Conservation (phyloP, 2,888 invertebrate species). For the Eupeodes luniger region DNA sequence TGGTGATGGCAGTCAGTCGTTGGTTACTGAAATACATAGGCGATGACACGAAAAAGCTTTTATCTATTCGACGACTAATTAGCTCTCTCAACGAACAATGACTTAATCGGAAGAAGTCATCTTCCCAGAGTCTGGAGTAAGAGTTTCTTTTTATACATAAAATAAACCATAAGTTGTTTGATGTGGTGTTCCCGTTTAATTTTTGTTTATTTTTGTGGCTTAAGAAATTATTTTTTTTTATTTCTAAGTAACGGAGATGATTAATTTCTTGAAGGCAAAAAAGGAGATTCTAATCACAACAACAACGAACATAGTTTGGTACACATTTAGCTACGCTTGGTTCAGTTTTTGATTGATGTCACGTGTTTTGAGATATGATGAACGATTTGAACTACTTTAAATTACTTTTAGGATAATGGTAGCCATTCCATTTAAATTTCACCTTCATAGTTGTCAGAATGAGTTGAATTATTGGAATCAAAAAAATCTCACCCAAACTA, state of each 20-base stretch:
- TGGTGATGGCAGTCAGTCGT: neutral
- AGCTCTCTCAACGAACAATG: conserved; percentile 71
- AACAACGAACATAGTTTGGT: conserved; percentile 27
- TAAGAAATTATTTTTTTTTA: conserved; percentile 6
- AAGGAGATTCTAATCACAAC: conserved; percentile 46
- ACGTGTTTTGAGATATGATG: conserved; percentile 10
- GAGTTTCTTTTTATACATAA: neutral
- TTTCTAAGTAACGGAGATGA: conserved; percentile 60
- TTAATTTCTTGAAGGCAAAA: conserved; percentile 64
- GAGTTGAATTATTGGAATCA: neutral
- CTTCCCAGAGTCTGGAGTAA: conserved; percentile 39
- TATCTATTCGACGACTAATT: conserved; percentile 77
- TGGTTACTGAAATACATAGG: conserved; percentile 48
- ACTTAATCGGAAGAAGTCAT: conserved; percentile 69
- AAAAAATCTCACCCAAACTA: neutral
- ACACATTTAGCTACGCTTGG: conserved; percentile 26
- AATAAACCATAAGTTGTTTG: neutral
- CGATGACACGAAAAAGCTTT: conserved; percentile 78
- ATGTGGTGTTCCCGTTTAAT: conserved; percentile 23
- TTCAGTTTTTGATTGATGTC: conserved; percentile 43
- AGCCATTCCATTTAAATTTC: neutral
- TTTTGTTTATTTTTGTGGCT: conserved; percentile 8
- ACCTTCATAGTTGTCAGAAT: conserved; percentile 4
- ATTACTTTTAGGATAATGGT: neutral
- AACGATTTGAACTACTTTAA: conserved; percentile 4